Percentiles rank a stretch among this genome's conserved stretches.
Conservation (phyloP, 2,113 vertebrate genomes). For the Diphyllodes magnificus region DNA sequence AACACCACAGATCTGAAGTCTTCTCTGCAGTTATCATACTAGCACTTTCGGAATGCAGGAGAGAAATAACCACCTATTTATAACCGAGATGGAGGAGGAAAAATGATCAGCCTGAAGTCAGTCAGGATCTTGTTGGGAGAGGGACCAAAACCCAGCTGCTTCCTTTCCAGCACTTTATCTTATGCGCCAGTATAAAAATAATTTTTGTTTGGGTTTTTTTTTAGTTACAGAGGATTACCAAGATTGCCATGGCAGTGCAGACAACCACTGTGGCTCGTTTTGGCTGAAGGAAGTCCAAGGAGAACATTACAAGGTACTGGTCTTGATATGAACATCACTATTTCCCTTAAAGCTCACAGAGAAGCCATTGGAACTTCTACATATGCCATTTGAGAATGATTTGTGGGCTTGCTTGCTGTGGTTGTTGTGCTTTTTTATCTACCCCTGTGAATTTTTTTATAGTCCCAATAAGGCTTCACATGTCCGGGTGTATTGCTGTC, state of each 20-base stretch:
- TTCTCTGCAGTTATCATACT: neutral
- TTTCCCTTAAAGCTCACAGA: neutral
- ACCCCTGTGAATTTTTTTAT: neutral
- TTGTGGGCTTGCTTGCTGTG: neutral
- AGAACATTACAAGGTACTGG: constrained; percentile 75
- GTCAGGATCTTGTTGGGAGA: neutral
- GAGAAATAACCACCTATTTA: neutral
- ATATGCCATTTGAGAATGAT: neutral
- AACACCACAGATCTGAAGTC: neutral
- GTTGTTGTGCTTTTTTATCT: neutral
- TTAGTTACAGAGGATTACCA: constrained; percentile 69
- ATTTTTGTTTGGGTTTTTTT: neutral
- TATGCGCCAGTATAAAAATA: neutral
- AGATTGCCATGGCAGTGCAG: constrained; percentile 7
- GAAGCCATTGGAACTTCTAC: neutral
- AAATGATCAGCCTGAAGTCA: neutral
- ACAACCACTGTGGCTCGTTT: neutral
- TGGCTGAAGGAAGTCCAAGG: constrained; percentile 64
- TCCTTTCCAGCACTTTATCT: neutral
- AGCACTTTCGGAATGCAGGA: neutral
- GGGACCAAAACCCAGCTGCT: neutral
- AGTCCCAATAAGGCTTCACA: neutral
- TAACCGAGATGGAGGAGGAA: neutral
- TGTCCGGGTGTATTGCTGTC: neutral
- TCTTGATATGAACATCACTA: constrained; percentile 23